A percentile compares a stretch with the other conserved stretches of the same genome.
These are phyloP conservation scores for Lasius fuliginosus DNA, from an alignment of 2,888 invertebrate species.

Conservation along the genomic window DNA sequence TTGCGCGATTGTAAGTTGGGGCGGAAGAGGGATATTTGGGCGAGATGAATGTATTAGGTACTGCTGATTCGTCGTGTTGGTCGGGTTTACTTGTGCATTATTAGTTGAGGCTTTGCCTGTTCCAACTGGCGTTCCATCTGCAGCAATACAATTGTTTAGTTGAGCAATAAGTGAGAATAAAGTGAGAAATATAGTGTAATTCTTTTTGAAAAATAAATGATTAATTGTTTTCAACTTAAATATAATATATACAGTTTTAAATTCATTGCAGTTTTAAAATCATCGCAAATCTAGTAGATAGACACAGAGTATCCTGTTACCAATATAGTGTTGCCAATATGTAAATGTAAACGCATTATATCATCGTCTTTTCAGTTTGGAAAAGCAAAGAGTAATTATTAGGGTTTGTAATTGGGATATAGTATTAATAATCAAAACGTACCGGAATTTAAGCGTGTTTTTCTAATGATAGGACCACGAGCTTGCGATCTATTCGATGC, in stretches of 20 bases:
- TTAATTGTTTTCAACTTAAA: background rate
- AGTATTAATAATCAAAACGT: conserved; percentile 31
- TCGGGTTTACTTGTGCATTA: conserved; percentile 82
- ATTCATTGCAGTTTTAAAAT: background rate
- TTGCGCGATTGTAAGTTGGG: conserved; percentile 88
- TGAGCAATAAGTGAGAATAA: background rate
- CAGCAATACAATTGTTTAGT: conserved; percentile 11
- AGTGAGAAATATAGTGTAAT: background rate
- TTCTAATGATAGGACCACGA: conserved; percentile 80
- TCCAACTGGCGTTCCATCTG: conserved; percentile 73
- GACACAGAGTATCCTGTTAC: background rate
- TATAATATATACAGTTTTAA: background rate
- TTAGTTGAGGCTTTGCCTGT: conserved; percentile 71
- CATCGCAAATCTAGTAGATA: background rate
- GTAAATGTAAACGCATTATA: background rate
- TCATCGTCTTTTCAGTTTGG: background rate
- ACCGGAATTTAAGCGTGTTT: conserved; percentile 78
- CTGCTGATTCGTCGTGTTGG: conserved; percentile 84
- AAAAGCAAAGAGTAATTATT: background rate
- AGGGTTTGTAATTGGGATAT: background rate
- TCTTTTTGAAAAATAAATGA: background rate
- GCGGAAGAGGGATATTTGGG: conserved; percentile 87
- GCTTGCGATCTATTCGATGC: conserved; percentile 89
- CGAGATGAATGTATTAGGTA: conserved; percentile 86
- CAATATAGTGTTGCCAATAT: background rate